A percentile compares a stretch with the other conserved stretches of the same genome.
Evolutionary conservation across 2,888 invertebrate species (phyloP).

Genomic region (Tinea trinotella): DNA sequence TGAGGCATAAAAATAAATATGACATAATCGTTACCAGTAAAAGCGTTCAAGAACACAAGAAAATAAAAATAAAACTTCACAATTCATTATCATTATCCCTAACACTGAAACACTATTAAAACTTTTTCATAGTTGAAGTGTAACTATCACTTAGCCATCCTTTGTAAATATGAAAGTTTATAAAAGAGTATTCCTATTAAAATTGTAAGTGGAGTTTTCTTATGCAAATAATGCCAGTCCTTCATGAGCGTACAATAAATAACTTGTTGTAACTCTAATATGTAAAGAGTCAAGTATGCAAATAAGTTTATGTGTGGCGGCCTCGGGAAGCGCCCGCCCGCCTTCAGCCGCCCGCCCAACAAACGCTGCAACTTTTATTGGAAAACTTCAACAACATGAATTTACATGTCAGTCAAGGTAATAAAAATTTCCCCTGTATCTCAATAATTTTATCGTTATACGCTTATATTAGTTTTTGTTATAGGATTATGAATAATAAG

Average conservation of each 20-base stretch:
- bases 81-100: too few species aligned
- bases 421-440: conserved; percentile 12
- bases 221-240: background rate
- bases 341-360: conserved; percentile 29
- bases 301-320: conserved; percentile 23
- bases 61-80: too few species aligned
- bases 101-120: too few species aligned
- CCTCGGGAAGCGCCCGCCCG: background rate
- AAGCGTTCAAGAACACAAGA: too few species aligned
- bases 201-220: background rate
- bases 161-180: background rate
- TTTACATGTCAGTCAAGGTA: conserved; percentile 45
- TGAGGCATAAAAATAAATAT: too few species aligned
- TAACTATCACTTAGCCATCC: background rate
- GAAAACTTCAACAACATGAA: conserved; percentile 55
- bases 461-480: background rate
- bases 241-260: conserved; percentile 3
- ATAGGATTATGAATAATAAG: too few species aligned
- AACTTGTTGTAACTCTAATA: conserved; percentile 13
- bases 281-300: conserved; percentile 22
- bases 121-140: too few species aligned
- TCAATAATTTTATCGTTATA: background rate
- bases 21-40: too few species aligned
- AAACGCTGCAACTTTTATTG: conserved; percentile 60
- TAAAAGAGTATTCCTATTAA: background rate